Base-by-base conservation (phyloP, 2,797 vertebrate species). In the Coilia nasus region DNA sequence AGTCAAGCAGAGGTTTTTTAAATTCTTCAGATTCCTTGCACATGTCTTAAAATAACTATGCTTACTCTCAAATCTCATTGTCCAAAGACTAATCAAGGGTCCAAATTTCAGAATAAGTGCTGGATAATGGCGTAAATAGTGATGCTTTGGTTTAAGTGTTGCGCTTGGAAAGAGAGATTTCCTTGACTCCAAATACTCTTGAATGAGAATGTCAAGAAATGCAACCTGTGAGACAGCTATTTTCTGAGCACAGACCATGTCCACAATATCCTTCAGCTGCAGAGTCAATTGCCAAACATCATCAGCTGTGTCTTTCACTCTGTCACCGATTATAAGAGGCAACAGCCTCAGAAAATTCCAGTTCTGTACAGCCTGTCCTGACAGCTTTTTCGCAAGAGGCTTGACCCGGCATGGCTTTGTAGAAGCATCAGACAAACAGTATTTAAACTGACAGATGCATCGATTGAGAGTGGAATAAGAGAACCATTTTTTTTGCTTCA, bases 121-220 rank as follows among this genome's bases (percentile, higher is more conserved):
- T 81, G 86, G 86, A 9, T 87, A 87, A 80, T 85, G 84, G 4
- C 23, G n/a, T 80, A 88, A 60, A 60, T 47, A 84, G 75, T 86
- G 85, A 60, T 88, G 87, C 50, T 88, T 86, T 3, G 84, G 84
- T 81, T 35, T 83, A 46, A 87, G 41, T 3, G 54, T 83, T n/a
- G 47, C 83, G 46, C 64, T 50, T 82, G 71, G 81, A 47, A 85
- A 87, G 28, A 85, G 14, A 17, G 62, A 11, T 83, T 85, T 87
- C 83, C 83, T 86, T 35, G 67, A 84, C 1, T 87, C 81, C 28
- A 87, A 83, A 86, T 86, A 87, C 47, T 86, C 85, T 82, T 87
- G 28, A 83, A 86, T 87, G n/a, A 88, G 47, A 81, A 87, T 17
- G 57, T 89, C 82, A 75, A 89, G 75, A 80, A 78, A 87, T 47